Evolutionary conservation across 2,113 vertebrate species (phyloP), one percentile per base, ranked within the genome.

Genomic region (Carassius carassius): DNA sequence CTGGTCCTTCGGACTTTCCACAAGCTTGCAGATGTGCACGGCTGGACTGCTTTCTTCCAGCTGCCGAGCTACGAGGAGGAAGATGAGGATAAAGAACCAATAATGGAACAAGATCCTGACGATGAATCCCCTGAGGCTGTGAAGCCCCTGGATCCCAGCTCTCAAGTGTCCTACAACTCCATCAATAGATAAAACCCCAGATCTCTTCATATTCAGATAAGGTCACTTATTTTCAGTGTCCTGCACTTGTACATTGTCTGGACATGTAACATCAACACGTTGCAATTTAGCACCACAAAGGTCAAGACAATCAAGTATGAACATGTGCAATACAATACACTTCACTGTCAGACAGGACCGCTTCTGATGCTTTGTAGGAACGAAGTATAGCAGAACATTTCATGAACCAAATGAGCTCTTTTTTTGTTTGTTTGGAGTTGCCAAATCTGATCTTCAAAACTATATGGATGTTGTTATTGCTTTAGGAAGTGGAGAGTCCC

Each of bases 1-100:
- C 93, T 97, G 13, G 17, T 97, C 19, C 92, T 97, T 21, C 96
- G 96, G 72, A 94, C 95, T 35, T 95, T 97, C 91, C 95, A 95
- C 90, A 95, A 91, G 5, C 90, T 95, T 88, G 94, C 96, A 0
- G 96, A 97, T 84, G 89, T 96, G 47, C 95, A 97, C 1, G 96
- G 96, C 79, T 92, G 97, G 78, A 96, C 96, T 0, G 89, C 94
- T 58, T 91, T 96, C 88, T 89, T 98, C 87, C 92, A 96, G 88
- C 93, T 96, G 89, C 95, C 96, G 0, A 89, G 84, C 35, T 86
- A 86, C 0, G 93, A 93, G 32, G 85, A 80, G 56, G 86, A 91
- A 13, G 89, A 91, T 0, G 92, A 93, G 1, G 93, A 95, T 58
- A 87, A 73, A 32, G 91, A 89, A 77, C 91, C 92, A 79, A 94